Evolutionary conservation across 2,113 vertebrate species (phyloP).

Genomic region (Serinus canaria): DNA sequence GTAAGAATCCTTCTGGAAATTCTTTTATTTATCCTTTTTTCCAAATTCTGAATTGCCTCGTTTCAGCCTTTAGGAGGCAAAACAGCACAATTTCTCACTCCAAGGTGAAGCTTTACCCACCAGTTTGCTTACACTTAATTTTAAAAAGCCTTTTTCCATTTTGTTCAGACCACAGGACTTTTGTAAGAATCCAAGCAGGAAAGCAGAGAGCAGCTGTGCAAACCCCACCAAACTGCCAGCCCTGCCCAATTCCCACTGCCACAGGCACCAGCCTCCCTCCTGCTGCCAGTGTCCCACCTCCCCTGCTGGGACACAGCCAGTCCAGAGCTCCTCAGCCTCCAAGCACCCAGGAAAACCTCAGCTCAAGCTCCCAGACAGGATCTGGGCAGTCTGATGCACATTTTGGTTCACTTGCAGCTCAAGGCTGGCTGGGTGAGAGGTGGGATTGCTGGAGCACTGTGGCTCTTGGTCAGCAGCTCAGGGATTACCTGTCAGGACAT

Average conservation of each 20-base stretch:
- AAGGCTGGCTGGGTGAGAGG: not conserved
- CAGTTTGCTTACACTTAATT: not conserved
- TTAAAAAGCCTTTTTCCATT: not conserved
- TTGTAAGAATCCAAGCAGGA: not conserved
- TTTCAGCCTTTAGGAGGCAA: slow-evolving; percentile 62
- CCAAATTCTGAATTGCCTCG: not conserved
- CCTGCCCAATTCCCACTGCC: not conserved
- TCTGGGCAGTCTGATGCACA: too few relatives aligned
- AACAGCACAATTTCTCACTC: slow-evolving; percentile 19
- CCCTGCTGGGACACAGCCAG: not conserved
- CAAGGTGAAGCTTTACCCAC: not conserved
- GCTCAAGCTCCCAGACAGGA: not conserved
- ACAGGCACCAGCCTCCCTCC: not conserved
- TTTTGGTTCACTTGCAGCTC: not conserved
- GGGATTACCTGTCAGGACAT: too few relatives aligned
- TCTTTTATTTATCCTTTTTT: not conserved
- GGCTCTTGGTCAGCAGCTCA: not conserved
- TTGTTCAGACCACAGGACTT: not conserved
- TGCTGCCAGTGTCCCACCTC: not conserved
- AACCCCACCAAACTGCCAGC: not conserved
- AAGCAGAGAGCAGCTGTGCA: not conserved
- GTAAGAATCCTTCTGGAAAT: slow-evolving; percentile 16
- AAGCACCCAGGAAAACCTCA: not conserved
- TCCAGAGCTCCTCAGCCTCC: not conserved
- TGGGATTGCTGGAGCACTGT: not conserved